Evolutionary conservation across 2,797 vertebrate species (phyloP).

Genomic region (Poecilia wingei): DNA sequence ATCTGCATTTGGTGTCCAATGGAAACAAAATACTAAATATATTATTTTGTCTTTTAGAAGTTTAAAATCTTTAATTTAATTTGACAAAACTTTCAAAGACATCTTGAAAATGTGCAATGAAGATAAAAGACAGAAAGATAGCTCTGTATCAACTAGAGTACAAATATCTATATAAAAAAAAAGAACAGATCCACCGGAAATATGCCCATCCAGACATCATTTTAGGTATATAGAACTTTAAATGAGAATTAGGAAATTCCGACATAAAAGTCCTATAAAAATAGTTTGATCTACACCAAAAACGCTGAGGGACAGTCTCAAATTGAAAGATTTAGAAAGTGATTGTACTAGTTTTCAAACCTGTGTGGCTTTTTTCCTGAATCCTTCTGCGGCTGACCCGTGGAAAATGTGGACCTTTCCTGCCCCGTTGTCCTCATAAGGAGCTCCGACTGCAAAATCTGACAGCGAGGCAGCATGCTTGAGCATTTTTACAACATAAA

Average conservation of each 20-base stretch:
- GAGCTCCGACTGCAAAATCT: slow-evolving; percentile 97
- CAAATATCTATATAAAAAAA: background rate
- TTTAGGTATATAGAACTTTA: background rate
- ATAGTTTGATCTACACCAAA: background rate
- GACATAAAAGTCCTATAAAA: background rate
- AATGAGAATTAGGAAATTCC: background rate
- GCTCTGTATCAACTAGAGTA: background rate
- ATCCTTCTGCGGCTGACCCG: slow-evolving; percentile 82
- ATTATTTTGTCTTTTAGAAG: background rate
- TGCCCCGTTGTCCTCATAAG: slow-evolving; percentile 77
- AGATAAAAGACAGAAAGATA: background rate
- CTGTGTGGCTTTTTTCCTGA: slow-evolving; percentile 82
- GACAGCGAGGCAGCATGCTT: slow-evolving; percentile 39
- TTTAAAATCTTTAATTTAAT: background rate
- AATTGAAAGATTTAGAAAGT: background rate
- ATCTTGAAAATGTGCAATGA: background rate
- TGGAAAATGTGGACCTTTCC: slow-evolving; percentile 92
- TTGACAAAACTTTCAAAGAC: background rate
- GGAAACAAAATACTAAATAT: background rate
- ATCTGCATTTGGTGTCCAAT: background rate
- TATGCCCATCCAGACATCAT: background rate
- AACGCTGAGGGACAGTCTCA: background rate
- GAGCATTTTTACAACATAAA: background rate
- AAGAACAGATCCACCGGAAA: background rate
- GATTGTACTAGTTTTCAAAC: slow-evolving; percentile 61